Conservation (phyloP, 1,140 invertebrate genomes). For the Diploscapter pachys region DNA sequence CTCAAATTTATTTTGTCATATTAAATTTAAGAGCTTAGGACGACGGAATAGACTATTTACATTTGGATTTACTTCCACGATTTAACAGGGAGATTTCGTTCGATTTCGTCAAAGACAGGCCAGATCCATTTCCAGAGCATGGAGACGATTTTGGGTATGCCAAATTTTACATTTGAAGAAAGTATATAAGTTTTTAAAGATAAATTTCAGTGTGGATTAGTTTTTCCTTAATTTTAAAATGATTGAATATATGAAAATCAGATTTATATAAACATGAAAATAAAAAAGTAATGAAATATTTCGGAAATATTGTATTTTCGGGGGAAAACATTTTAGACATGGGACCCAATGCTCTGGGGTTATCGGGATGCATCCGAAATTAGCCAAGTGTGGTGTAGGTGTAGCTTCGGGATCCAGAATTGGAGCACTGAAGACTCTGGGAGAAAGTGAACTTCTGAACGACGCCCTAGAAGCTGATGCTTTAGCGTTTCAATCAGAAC, state of each 20-base stretch:
- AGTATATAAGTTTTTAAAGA: neutral
- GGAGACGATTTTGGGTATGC: neutral
- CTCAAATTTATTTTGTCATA: no score
- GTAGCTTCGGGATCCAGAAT: neutral
- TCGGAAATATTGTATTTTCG: no score
- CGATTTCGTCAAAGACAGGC: conserved; percentile 1
- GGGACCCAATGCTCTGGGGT: conserved; percentile 14
- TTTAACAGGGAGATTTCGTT: conserved; percentile 2
- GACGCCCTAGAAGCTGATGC: conserved; percentile 13
- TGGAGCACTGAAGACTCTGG: conserved; percentile 10
- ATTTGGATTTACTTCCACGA: neutral
- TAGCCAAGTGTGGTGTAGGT: neutral
- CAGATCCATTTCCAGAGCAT: neutral
- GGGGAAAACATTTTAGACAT: neutral
- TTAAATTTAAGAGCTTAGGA: conserved; percentile 11
- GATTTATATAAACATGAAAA: no score
- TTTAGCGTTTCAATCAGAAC: neutral
- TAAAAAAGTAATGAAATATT: no score
- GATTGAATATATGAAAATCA: no score
- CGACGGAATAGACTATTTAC: conserved; percentile 9
- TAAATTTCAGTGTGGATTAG: neutral
- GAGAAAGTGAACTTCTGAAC: neutral
- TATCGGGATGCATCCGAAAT: conserved; percentile 1
- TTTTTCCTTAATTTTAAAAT: no score
- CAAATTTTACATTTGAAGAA: neutral